Base-by-base conservation (phyloP, 2,888 invertebrate species). In the Troides aeacus region DNA sequence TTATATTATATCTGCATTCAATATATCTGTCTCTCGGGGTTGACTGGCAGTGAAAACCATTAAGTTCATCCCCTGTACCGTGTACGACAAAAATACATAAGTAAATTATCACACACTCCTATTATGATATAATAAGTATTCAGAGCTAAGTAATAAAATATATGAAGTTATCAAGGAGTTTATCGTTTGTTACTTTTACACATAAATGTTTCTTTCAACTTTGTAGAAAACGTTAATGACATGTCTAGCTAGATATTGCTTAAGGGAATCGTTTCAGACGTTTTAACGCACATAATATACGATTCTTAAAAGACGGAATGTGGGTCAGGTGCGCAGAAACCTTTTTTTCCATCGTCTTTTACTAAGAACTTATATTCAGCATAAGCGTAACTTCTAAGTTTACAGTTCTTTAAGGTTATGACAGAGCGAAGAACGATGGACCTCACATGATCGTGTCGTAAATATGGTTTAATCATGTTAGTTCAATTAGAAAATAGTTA, bases 221-320 rank as follows among this genome's bases (percentile, higher is more conserved):
- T 46, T 46, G 15, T 46, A 46, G 46, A 50, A 50, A 39, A 39
- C 10, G 8, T 17, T 18, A 50, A 50, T 17, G 18, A 17, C 17
- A 50, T 18, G 17, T 50, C 18, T 50, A 50, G 15, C 50, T 50
- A 50, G 18, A 50, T 50, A 50, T 2, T 50, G 50, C 18, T 50
- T 15, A 50, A 50, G 50, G 50, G 50, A 50, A 50, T 50, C 50
- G 50, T 50, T 50, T 50, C 50, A 50, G 50, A 50, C 24, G n/a
- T 66, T 60, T 61, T n/a, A 39, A 39, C 42, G 42, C 39, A 62
- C 53, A 61, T 53, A 62, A 66, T 66, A 61, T 62, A 66, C 53
- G 56, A 56, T 66, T 59, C 50, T 59, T 66, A 56, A 61, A 66
- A 66, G 61, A 66, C 36, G 66, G 66, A 62, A 66, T 62, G 56